Base-by-base conservation (phyloP, 2,113 vertebrate genomes). In the Rhinolophus ferrumequinum region DNA sequence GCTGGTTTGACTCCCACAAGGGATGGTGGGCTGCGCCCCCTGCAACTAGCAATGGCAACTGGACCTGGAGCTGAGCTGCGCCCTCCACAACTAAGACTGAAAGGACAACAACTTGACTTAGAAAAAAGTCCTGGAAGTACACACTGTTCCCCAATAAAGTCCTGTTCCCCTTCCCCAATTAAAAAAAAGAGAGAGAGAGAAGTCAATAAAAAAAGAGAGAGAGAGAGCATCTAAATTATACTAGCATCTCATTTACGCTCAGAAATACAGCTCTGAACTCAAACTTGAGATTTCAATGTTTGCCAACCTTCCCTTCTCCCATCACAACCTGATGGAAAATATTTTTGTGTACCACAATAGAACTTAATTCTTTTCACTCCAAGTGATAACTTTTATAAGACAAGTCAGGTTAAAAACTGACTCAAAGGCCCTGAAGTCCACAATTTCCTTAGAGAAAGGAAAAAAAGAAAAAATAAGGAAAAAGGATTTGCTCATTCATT, bases 401-500 rank as follows among this genome's bases (percentile, higher is more conserved):
- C 4, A 87, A 82, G 19, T 69, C 69, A 75, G 18, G 60, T 92
- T 79, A 62, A 83, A 97, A 94, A 87, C 16, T 47, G 15, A 92
- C 58, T 70, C 35, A 56, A 77, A 90, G 41, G 38, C 44, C 73
- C 19, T 24, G 28, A 89, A 76, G 33, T 88, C 69, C 38, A 66
- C 21, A 18, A 38, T 76, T 90, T 85, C 47, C 44, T 82, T 82
- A 41, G n/a, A 90, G 72, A 86, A 60, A 66, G 11, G 50, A 10
- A 62, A 41, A 41, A 41, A 41, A 41, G 10, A 28, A 30, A 41
- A 35, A 85, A 82, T 56, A 72, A 82, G 10, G 33, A 47, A 16
- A 76, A 84, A 93, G 33, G 54, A 41, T 75, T 56, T 76, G 79
- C 88, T 96, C 6, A 44, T 96, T 95, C 69, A 84, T 69, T 94